Percentiles rank a stretch among this genome's conserved stretches.
These are phyloP conservation scores for Melinopterus prodromus DNA, from an alignment of 2,888 invertebrate genomes.

Conservation along the genomic window DNA sequence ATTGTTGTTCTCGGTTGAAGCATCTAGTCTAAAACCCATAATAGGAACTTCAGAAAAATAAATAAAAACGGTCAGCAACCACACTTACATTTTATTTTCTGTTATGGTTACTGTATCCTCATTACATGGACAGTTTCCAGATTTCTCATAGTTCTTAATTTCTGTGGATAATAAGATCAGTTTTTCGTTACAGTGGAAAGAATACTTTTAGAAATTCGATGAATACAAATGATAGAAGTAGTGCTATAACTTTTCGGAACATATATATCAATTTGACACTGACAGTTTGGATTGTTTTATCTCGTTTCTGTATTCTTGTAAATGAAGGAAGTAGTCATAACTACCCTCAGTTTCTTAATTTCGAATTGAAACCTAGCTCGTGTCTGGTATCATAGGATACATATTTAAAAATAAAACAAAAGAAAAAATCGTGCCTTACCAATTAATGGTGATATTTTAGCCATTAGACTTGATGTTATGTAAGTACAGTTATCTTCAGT, in stretches of 20 bases:
- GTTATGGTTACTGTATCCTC: neutral
- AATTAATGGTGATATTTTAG: conserved; percentile 15
- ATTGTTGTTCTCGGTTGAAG: neutral
- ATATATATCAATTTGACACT: neutral
- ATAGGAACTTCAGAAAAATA: neutral
- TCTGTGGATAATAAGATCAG: neutral
- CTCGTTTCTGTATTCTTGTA: too few relatives aligned
- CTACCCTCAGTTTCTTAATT: too few relatives aligned
- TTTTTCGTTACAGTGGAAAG: neutral
- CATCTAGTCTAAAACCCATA: neutral
- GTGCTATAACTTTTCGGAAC: neutral
- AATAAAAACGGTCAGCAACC: neutral
- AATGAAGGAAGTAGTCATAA: neutral
- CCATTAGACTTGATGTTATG: neutral
- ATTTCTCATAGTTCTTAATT: neutral
- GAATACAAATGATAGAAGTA: neutral
- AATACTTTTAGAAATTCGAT: neutral
- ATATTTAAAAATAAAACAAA: too few relatives aligned
- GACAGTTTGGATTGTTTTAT: neutral
- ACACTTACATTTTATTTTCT: neutral
- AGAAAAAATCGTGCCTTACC: too few relatives aligned
- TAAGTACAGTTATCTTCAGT: too few relatives aligned
- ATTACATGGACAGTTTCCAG: neutral
- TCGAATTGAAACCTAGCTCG: too few relatives aligned
- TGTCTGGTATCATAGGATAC: too few relatives aligned